Evolutionary conservation across 1,140 invertebrate species (phyloP).

Genomic region (Ips nitidus): DNA sequence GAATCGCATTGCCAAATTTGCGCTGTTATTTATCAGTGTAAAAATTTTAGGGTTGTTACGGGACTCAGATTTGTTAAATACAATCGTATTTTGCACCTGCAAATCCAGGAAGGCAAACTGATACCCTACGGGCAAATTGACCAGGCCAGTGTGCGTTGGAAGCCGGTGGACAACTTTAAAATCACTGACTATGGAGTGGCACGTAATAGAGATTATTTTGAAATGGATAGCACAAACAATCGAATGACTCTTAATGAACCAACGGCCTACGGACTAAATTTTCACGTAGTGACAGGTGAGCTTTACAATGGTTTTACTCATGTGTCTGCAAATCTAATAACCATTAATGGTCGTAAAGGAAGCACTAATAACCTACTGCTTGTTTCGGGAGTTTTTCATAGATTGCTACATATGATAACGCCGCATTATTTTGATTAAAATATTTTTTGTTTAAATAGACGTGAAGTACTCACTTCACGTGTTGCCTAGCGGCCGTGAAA

Average conservation of each 20-base stretch:
- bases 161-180: conserved; percentile 62
- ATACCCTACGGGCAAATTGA: conserved; percentile 65
- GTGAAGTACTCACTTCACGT: too few relatives aligned
- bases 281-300: conserved; percentile 62
- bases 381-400: too few relatives aligned
- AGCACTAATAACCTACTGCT: too few relatives aligned
- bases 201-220: conserved; percentile 68
- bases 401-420: too few relatives aligned
- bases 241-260: conserved; percentile 78
- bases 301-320: too few relatives aligned
- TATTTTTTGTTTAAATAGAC: too few relatives aligned
- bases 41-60: conserved; percentile 47
- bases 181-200: conserved; percentile 54
- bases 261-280: conserved; percentile 55
- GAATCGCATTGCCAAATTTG: neutral
- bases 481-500: too few relatives aligned
- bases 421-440: too few relatives aligned
- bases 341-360: too few relatives aligned
- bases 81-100: conserved; percentile 72
- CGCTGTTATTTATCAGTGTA: neutral
- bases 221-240: conserved; percentile 67
- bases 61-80: conserved; percentile 61
- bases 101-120: conserved; percentile 73
- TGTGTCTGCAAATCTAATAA: too few relatives aligned
- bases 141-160: conserved; percentile 61